Conservation (phyloP, 2,797 vertebrate genomes). For the Micrastur ruficollis region DNA sequence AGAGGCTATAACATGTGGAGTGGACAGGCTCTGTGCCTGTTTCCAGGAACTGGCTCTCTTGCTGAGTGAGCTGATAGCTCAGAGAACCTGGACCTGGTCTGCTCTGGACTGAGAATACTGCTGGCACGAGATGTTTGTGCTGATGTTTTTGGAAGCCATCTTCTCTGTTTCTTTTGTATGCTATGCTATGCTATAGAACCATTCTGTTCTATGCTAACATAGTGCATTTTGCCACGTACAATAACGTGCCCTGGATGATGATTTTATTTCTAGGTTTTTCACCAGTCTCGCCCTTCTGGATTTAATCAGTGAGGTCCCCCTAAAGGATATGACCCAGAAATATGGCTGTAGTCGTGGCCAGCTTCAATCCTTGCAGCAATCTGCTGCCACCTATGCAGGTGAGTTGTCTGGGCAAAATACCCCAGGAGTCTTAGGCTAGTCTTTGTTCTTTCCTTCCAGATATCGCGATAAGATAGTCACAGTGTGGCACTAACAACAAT, state of each 20-base stretch:
- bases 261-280: conserved; percentile 84
- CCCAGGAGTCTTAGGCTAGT: neutral
- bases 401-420: neutral
- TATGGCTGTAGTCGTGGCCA: conserved; percentile 93
- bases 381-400: conserved; percentile 95
- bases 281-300: conserved; percentile 93
- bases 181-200: neutral
- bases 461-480: neutral
- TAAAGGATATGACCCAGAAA: conserved; percentile 87
- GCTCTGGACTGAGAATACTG: neutral
- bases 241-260: neutral
- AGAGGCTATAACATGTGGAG: neutral
- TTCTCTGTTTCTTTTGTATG: neutral
- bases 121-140: neutral
- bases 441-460: neutral
- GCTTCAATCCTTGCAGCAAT: conserved; percentile 95
- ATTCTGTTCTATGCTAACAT: neutral
- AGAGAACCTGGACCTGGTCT: neutral
- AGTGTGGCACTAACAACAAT: neutral
- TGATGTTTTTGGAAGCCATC: neutral
- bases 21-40: neutral
- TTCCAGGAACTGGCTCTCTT: neutral
- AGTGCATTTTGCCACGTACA: neutral
- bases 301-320: conserved; percentile 89
- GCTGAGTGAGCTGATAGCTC: neutral